phyloP scores from a whole-genome alignment of 1,140 invertebrate species.

The Thaumatotibia leucotreta region DNA sequence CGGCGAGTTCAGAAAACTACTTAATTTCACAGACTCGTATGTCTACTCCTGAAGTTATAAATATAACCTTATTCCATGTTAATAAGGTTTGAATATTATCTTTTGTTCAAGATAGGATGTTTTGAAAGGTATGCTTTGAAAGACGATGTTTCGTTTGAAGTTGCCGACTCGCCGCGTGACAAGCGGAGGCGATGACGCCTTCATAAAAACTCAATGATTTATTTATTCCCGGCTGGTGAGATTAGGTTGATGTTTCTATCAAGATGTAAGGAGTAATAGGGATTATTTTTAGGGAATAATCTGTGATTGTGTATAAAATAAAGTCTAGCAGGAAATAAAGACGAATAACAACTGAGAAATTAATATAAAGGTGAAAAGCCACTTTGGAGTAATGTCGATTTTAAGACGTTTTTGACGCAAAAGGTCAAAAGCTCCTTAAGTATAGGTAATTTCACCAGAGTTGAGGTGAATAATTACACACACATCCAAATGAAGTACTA shows the following conservation, averaged over 20 bases:
- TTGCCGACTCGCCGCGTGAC: constrained; percentile 39
- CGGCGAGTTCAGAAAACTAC: constrained; percentile 28
- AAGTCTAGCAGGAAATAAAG: no score
- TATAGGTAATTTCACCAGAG: no score
- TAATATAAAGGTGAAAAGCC: no score
- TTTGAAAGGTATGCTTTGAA: constrained; percentile 12
- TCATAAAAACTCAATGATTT: constrained; percentile 69
- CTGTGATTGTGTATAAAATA: no score
- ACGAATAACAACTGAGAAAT: no score
- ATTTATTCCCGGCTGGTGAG: constrained; percentile 46
- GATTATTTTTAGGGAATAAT: no score
- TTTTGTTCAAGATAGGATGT: background rate
- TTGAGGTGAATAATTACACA: no score
- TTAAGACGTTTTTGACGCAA: no score
- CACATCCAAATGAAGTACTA: no score
- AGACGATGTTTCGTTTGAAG: constrained; percentile 40
- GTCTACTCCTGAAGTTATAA: background rate
- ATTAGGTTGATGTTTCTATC: constrained; percentile 27
- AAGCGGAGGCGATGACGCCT: constrained; percentile 57
- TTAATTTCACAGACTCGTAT: background rate
- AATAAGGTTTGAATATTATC: background rate
- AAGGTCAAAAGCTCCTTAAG: no score
- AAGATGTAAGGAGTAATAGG: constrained; percentile 34
- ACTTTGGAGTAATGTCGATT: no score
- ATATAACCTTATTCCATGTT: background rate